Percentiles rank a stretch among this genome's conserved stretches.
Evolutionary conservation across 1,140 invertebrate species (phyloP).

Genomic region (Drosophila truncata): DNA sequence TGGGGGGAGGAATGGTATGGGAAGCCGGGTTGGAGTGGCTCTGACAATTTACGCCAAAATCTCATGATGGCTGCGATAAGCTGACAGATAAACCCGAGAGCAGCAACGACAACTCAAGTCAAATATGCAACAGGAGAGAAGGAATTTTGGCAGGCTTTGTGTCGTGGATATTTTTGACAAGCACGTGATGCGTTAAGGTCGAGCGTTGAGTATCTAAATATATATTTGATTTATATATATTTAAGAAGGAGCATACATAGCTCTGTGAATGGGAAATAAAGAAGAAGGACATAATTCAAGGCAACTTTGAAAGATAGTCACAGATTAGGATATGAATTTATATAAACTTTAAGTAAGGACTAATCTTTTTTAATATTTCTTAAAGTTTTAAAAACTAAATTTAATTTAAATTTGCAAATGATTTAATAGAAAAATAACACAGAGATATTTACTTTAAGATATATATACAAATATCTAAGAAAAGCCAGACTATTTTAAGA

Average conservation of each 20-base stretch:
- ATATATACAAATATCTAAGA: too few species aligned
- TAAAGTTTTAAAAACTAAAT: neutral
- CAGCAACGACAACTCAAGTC: slow-evolving; percentile 44
- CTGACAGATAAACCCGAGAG: slow-evolving; percentile 53
- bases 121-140: slow-evolving; percentile 52
- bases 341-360: neutral
- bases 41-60: slow-evolving; percentile 67
- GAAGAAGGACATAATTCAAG: neutral
- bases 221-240: slow-evolving; percentile 7
- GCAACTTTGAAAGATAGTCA: neutral
- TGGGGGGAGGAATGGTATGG: neutral
- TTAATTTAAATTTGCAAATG: neutral
- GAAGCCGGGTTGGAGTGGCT: neutral
- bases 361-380: neutral
- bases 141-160: slow-evolving; percentile 24
- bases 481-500: too few species aligned
- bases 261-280: neutral
- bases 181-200: slow-evolving; percentile 33
- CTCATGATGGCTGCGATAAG: slow-evolving; percentile 68
- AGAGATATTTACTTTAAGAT: too few species aligned
- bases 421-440: too few species aligned
- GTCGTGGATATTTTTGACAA: slow-evolving; percentile 32
- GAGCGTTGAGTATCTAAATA: slow-evolving; percentile 20
- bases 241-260: neutral
- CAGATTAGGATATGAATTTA: neutral